Base-by-base conservation (phyloP, 2,113 vertebrate genomes). In the Gasterosteus nipponicus region DNA sequence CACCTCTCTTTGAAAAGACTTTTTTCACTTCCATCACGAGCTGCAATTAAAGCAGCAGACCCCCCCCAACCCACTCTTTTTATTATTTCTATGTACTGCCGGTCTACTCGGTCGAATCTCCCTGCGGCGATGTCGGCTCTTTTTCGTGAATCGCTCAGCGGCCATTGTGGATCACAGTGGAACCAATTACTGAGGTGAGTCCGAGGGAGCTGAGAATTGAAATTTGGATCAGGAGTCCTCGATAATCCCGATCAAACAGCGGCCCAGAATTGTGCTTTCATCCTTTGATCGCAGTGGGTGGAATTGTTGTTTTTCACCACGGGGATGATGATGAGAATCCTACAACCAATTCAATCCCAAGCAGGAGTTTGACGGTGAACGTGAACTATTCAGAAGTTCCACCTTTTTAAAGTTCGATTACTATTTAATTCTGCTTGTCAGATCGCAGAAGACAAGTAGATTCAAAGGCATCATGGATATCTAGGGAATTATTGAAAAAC, bases 101-200 rank as follows among this genome's bases (percentile, higher is more conserved):
- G 79, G 74, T 66, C 73, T 54, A 38, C 41, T 81, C 63, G 75
- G 44, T 73, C 70, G 68, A 77, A 61, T 84, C 77, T 83, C 83
- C 77, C 80, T 31, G 83, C 62, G 31, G 84, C 74, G 35, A 75
- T 72, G 77, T 73, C 69, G 41, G 59, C 84, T 82, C 75, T 77
- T 75, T 75, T 86, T 89, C 85, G 87, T 89, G 89, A 91, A 86
- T 90, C 83, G 86, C 84, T 83, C 76, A 88, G 80, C 82, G 87
- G 84, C 81, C 75, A 65, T 73, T 81, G 84, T 77, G 84, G 80
- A 91, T 91, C 87, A 87, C 77, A 83, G 79, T 76, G 75, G 90
- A 91, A 88, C 86, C 86, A 90, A 88, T 89, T 92, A 88, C 81
- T 72, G 81, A 80, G 89, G 81, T 87, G 81, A 91, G 81, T 91